Base-by-base conservation (phyloP, 2,113 vertebrate species). In the Vulpes vulpes region DNA sequence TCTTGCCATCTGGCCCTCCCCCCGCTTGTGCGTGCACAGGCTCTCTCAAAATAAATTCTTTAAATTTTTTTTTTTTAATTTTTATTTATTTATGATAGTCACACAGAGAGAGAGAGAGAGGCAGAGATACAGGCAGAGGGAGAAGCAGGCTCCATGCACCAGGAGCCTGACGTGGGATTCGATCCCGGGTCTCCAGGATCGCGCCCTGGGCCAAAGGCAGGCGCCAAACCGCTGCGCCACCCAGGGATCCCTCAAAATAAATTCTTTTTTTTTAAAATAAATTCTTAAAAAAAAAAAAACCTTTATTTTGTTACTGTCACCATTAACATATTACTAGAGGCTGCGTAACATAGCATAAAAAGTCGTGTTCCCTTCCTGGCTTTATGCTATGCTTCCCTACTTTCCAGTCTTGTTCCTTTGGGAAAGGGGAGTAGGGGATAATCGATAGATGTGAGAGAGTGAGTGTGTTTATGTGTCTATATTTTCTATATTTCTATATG, bases 341-440 rank as follows among this genome's bases (percentile, higher is more conserved):
- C 12, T 87, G 74, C 30, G 71, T 92, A 82, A 86, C 53, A 59
- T 76, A 55, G 11, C 38, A 69, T 96, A 76, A 95, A 93, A 83
- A 57, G 23, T 16, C 23, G 25, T 17, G 23, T 25, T 93, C 82
- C 6, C 12, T 80, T 83, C 76, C 60, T 89, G 38, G n/a, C 32
- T 88, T 91, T 95, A 53, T 92, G 11, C 53, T 73, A 59, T 73
- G 32, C 20, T 90, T 89, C 27, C 7, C 6, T 62, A n/a, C n/a
- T 80, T 97, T 35, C 35, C 32, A 59, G 2, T 93, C 38, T 86
- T 93, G 14, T 67, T 91, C 86, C 27, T 92, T 95, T 94, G 79
- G 43, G 23, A 71, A 93, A 20, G 62, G n/a, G 35, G 14, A 32
- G 12, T 65, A 35, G 30, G 43, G 83, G 35, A 89, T 27, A 20